These are phyloP conservation scores for Bellardia bayeri DNA, from an alignment of 2,888 invertebrate species.

Conservation along the genomic window DNA sequence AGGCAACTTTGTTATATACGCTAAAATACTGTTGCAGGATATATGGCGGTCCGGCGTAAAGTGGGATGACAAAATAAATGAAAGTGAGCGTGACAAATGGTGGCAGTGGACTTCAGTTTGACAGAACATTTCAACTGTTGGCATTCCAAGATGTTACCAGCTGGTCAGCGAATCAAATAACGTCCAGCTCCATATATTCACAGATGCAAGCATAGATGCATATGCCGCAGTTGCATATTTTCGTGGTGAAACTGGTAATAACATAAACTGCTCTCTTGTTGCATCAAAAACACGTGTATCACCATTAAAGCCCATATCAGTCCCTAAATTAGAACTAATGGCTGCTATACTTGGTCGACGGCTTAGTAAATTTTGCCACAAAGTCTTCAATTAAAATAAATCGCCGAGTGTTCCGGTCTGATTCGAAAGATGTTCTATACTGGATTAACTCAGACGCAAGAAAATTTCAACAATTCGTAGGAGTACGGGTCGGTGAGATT, in stretches of 20 bases:
- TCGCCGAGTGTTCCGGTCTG: constrained; percentile 56
- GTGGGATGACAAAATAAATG: neutral
- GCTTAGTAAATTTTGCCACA: constrained; percentile 31
- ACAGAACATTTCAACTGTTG: no score
- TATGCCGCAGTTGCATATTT: constrained; percentile 45
- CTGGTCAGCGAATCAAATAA: neutral
- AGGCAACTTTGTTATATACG: constrained; percentile 40
- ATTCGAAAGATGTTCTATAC: constrained; percentile 34
- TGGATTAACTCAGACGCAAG: constrained; percentile 59
- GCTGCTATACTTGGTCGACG: constrained; percentile 47
- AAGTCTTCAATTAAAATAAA: constrained; percentile 44
- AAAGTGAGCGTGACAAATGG: neutral
- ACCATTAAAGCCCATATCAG: constrained; percentile 52
- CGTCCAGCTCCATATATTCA: neutral
- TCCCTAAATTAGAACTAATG: constrained; percentile 63
- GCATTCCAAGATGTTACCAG: neutral
- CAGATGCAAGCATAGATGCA: constrained; percentile 33
- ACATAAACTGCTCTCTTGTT: constrained; percentile 7
- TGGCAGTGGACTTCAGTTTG: neutral
- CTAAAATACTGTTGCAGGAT: constrained; percentile 34
- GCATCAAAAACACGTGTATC: constrained; percentile 62
- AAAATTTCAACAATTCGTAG: constrained; percentile 57
- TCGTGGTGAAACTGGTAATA: neutral
- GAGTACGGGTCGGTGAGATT: constrained; percentile 53
- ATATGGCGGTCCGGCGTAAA: neutral